Percentiles rank a stretch among this genome's conserved stretches.
phyloP scores from a whole-genome alignment of 2,113 vertebrate species.

The Malaclemys terrapin region DNA sequence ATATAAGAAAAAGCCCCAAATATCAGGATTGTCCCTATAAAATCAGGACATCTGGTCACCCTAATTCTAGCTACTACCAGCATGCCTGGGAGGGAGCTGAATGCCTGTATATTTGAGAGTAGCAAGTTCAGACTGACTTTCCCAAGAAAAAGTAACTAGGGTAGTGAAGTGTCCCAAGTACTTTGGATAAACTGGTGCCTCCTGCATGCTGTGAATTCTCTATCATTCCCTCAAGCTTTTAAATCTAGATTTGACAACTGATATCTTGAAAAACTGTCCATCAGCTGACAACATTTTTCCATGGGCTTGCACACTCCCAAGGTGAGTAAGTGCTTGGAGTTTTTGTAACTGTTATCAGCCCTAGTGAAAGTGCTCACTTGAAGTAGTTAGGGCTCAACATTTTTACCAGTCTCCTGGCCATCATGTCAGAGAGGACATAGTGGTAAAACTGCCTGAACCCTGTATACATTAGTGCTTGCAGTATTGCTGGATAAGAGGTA shows the following conservation, averaged over 20 bases:
- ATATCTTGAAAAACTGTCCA: constrained; percentile 20
- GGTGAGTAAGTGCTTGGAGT: background rate
- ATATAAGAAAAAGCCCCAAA: too few species aligned
- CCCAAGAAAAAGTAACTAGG: background rate
- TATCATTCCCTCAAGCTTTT: background rate
- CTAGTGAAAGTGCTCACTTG: background rate
- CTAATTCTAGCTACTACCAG: constrained; percentile 40
- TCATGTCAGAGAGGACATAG: background rate
- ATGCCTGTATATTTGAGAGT: background rate
- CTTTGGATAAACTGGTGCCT: constrained; percentile 40
- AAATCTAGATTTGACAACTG: constrained; percentile 12
- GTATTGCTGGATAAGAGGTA: background rate
- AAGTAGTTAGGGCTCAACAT: background rate
- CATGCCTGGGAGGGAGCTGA: rapidly evolving
- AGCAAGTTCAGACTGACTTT: background rate
- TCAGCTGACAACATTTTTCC: background rate
- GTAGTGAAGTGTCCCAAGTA: background rate
- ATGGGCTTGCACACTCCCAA: background rate
- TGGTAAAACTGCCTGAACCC: background rate
- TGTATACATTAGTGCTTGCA: background rate
- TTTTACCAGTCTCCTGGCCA: background rate
- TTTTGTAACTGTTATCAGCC: background rate
- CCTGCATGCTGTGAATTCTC: constrained; percentile 6
- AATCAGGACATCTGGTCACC: too few species aligned
- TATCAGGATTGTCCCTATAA: too few species aligned